Base-by-base conservation (phyloP, 2,888 invertebrate genomes). In the Oegoconia quadripuncta region DNA sequence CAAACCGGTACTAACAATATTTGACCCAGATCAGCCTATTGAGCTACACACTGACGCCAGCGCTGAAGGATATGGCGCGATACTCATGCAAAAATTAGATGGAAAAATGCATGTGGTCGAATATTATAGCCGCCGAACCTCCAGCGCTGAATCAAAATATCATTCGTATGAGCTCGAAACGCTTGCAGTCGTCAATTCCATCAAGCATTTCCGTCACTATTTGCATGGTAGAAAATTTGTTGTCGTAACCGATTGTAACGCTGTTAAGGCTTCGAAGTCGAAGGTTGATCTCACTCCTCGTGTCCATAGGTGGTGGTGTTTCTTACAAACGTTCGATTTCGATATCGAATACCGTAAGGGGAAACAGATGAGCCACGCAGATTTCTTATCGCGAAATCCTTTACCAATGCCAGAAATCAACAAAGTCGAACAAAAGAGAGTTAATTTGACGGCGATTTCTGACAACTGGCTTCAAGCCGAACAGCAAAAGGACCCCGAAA, bases 1-100 rank as follows among this genome's bases (percentile, higher is more conserved):
- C 0, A 22, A 41, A 0, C 53, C 56, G 0, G 42, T 59, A 3
- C 26, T 52, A 1, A 44, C 12, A 3, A 50, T 53, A 30, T 58
- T 47, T 37, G 33, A 55, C 15, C 50, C 55, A 0, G 26, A 46
- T 0, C 26, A 23, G 0, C 46, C 50, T 0, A 28, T 37, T 1
- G 55, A 57, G 15, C 17, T 59, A 1, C 54, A 55, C 25, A 53
- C 53, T 0, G 57, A 57, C 25, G 59, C 59, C 0, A 54, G 54
- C 17, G 8, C 39, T 0, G 26, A 27, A 0, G 55, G 55, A 0
- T 58, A 55, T 29, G 57, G 56, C 0, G 52, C 45, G 0, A 50
- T 57, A 1, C 13, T 55, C 0, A 14, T 55, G 2, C 55, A 55
- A 30, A 35, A 9, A 2, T 26, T 14, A 1, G 36, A 44, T 2